phyloP scores from a whole-genome alignment of 2,888 invertebrate genomes.

The Ceraclea dissimilis region DNA sequence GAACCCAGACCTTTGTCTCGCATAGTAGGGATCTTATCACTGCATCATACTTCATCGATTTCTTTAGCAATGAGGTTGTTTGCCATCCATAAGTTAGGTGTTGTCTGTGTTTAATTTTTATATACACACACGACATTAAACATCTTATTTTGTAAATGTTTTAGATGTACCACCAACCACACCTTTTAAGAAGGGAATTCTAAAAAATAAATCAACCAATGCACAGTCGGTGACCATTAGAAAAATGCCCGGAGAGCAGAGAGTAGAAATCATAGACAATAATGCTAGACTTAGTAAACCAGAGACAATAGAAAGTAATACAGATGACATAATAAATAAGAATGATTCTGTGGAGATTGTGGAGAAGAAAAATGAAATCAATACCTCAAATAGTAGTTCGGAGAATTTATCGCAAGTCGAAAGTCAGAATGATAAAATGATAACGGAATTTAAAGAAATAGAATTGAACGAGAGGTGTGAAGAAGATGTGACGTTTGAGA shows the following conservation, averaged over 20 bases:
- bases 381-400: neutral
- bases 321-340: conserved; percentile 6
- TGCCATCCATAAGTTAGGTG: no score
- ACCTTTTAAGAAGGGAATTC: conserved; percentile 17
- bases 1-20: no score
- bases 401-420: neutral
- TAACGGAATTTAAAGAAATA: conserved; percentile 20
- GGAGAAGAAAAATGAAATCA: conserved; percentile 11
- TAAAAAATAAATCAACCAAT: conserved; percentile 16
- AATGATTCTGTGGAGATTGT: conserved; percentile 6
- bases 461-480: neutral
- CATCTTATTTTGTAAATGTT: no score
- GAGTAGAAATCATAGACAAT: conserved; percentile 21
- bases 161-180: conserved; percentile 3
- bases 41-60: no score
- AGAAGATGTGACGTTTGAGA: conserved; percentile 28
- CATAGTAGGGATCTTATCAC: no score
- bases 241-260: conserved; percentile 17
- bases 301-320: neutral
- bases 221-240: conserved; percentile 11
- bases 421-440: neutral
- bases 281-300: conserved; percentile 20
- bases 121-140: no score
- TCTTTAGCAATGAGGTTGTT: no score
- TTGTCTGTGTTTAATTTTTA: no score